Evolutionary conservation across 2,113 vertebrate species (phyloP), one percentile per base, ranked within the genome.

Genomic region (Trochalopteron elliotii): DNA sequence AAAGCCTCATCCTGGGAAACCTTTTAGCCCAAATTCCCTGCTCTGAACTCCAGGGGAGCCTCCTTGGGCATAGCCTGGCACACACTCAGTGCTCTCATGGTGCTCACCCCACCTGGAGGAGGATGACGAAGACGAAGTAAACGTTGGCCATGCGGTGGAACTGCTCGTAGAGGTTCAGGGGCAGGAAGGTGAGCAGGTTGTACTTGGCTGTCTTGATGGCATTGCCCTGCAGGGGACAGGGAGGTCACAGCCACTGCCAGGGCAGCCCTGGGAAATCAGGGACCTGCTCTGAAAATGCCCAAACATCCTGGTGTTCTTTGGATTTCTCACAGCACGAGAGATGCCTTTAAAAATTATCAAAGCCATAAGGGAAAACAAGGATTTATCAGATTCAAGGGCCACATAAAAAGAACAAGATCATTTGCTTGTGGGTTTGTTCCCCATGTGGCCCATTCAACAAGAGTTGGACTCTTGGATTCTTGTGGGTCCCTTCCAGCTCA

Each of bases 141-240:
- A 99, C 17, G 35, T 99, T 99, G 75, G 99, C 99, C 27, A 91
- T 56, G 3, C 98, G 97, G 68, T 98, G 98, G 95, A 99, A 99
- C 96, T 99, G 99, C 90, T 99, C 99, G 0, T 98, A 99, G 87
- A 99, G 97, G 71, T 98, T 99, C 60, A 98, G 95, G 0, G 99
- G 99, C 93, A 99, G 96, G 96, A 99, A 99, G 35, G 99, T 99
- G 82, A 99, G 89, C 53, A 97, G 2, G 78, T 98, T 98, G 98
- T 99, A 99, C 92, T 99, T 99, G 90, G 98, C 96, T 6, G 99
- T 99, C 94, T 87, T 98, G 82, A 99, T 98, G 92, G 97, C 81
- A 53, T 99, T 99, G 97, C 97, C 98, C 99, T 99, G 97, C 22
- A 76, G n/a, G 12, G 87, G 39, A 86, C 55, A 52, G 31, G 15